These are phyloP conservation scores for Anthopleura sola DNA, from an alignment of 64 coral and sea anemone species.

Conservation along the genomic window DNA sequence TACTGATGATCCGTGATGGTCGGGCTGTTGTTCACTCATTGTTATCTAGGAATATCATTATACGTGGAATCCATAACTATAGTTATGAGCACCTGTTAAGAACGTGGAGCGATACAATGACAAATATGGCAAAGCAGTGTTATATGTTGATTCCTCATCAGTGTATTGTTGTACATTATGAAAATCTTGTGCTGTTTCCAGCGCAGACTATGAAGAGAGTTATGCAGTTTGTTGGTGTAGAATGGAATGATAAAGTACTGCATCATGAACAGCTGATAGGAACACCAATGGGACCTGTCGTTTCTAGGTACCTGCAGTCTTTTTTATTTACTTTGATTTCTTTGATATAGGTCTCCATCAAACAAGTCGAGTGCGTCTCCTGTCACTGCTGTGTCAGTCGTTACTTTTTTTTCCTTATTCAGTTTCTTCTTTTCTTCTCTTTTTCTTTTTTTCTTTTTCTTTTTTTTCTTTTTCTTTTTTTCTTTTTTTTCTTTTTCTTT, in stretches of 20 bases:
- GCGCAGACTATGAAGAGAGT: conserved; percentile 55
- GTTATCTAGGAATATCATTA: conserved; percentile 61
- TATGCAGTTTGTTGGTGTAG: conserved; percentile 60
- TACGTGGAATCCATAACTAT: conserved; percentile 55
- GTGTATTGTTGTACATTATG: conserved; percentile 79
- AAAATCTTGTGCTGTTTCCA: conserved; percentile 76
- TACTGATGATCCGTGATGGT: conserved; percentile 90
- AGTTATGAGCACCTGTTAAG: conserved; percentile 45
- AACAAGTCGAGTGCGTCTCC: no score
- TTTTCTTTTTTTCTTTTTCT: no score
- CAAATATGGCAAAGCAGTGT: conserved; percentile 67
- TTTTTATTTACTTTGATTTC: not conserved
- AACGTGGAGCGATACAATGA: conserved; percentile 63
- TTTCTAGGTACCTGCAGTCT: conserved; percentile 76
- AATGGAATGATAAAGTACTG: conserved; percentile 80
- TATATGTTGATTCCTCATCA: conserved; percentile 28
- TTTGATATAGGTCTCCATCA: not conserved
- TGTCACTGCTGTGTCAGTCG: no score
- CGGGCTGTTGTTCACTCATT: conserved; percentile 91
- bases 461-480: no score
- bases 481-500: no score
- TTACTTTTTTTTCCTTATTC: no score
- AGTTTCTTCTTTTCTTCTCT: no score
- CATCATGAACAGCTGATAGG: conserved; percentile 73
- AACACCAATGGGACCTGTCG: conserved; percentile 63